phyloP scores from a whole-genome alignment of 2,888 invertebrate genomes.

The Cheiracanthium punctorium region DNA sequence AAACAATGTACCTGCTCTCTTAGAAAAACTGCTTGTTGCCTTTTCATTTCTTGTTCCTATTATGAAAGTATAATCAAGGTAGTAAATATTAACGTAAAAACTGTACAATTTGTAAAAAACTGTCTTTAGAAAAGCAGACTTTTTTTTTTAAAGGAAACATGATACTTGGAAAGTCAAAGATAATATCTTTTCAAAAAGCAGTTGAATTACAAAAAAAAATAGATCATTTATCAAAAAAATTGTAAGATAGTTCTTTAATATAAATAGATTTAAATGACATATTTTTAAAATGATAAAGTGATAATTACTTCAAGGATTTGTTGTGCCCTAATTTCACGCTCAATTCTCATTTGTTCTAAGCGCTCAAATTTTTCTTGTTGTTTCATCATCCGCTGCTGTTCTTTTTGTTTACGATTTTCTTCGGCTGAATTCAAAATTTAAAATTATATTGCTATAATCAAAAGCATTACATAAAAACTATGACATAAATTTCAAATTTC shows the following conservation, averaged over 20 bases:
- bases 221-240: too few species aligned
- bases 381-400: slow-evolving; percentile 80
- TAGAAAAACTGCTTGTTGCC: slow-evolving; percentile 65
- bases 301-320: slow-evolving; percentile 87
- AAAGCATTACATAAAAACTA: not conserved
- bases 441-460: not conserved
- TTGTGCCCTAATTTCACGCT: slow-evolving; percentile 88
- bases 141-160: too few species aligned
- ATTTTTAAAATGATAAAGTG: not conserved
- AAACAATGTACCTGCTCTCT: slow-evolving; percentile 78
- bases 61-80: slow-evolving; percentile 10
- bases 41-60: slow-evolving; percentile 68
- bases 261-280: too few species aligned
- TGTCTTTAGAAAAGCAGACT: too few species aligned
- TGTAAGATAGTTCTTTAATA: too few species aligned
- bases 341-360: slow-evolving; percentile 86
- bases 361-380: slow-evolving; percentile 88
- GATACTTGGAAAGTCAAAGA: too few species aligned
- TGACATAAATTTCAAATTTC: not conserved
- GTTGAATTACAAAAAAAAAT: too few species aligned
- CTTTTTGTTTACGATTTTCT: slow-evolving; percentile 75
- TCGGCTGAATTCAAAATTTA: slow-evolving; percentile 72
- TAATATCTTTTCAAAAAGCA: too few species aligned
- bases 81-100: not conserved
- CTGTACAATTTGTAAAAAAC: not conserved